These are phyloP conservation scores for Semnornis frantzii DNA, from an alignment of 2,113 vertebrate genomes.

Conservation along the genomic window DNA sequence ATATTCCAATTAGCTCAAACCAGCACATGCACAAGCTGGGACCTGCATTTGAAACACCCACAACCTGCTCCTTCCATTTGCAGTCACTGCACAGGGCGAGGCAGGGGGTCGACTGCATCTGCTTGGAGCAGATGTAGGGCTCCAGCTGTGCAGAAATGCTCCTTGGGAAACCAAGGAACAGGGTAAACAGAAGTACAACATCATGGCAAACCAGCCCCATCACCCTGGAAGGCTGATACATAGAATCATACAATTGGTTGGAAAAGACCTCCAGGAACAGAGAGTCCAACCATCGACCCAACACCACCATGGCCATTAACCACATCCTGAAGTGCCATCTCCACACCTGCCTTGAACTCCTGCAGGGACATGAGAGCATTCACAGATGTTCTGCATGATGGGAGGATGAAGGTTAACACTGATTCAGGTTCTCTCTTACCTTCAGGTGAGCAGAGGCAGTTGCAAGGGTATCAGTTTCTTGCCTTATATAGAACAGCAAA, in stretches of 20 bases:
- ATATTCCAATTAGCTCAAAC: no score
- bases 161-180: not conserved
- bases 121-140: not conserved
- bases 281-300: no score
- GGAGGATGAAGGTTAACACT: fast-evolving
- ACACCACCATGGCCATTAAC: no score
- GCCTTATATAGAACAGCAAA: not conserved
- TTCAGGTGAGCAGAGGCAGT: not conserved
- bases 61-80: not conserved
- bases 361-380: not conserved
- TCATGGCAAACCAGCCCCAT: fast-evolving
- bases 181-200: not conserved
- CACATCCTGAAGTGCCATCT: no score
- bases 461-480: not conserved
- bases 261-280: no score
- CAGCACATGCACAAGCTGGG: not conserved
- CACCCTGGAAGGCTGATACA: not conserved
- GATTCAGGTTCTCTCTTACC: not conserved
- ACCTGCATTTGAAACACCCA: not conserved
- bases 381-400: fast-evolving
- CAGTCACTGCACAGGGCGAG: not conserved
- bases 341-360: no score
- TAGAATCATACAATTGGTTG: no score
- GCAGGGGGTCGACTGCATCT: not conserved
- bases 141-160: fast-evolving